Conservation (phyloP, 2,888 invertebrate genomes). For the Apamea crenata region DNA sequence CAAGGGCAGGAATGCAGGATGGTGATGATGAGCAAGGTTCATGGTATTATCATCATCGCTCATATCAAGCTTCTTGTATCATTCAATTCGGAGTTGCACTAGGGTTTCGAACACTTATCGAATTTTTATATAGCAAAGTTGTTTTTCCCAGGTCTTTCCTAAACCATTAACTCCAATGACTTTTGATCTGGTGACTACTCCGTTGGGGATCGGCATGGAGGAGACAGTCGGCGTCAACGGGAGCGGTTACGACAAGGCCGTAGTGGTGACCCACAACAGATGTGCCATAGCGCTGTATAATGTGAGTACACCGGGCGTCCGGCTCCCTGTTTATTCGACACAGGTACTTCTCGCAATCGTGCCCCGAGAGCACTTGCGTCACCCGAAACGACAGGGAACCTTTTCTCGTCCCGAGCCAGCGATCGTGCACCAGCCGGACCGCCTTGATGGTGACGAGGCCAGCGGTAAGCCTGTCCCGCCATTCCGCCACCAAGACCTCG, state of each 20-base stretch:
- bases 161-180: slow-evolving; percentile 91
- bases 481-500: no score
- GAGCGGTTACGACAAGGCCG: slow-evolving; percentile 70
- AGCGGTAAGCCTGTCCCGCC: no score
- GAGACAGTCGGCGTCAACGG: slow-evolving; percentile 61
- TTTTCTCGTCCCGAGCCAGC: no score
- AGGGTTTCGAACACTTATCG: not conserved
- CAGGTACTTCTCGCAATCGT: no score
- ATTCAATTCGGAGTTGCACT: not conserved
- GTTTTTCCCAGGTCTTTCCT: slow-evolving; percentile 90
- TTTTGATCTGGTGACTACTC: slow-evolving; percentile 78
- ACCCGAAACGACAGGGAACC: no score
- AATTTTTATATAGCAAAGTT: not conserved
- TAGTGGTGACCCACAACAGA: slow-evolving; percentile 79
- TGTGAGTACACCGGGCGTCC: no score
- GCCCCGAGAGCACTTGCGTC: no score
- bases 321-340: no score
- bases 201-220: slow-evolving; percentile 72
- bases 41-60: not conserved
- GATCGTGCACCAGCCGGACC: no score
- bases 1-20: no score
- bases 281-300: slow-evolving; percentile 77
- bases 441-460: no score
- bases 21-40: not conserved
- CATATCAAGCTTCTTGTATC: not conserved